Percentiles rank a stretch among this genome's conserved stretches.
Evolutionary conservation across 2,113 vertebrate genomes (phyloP).

Genomic region (Nymphicus hollandicus): DNA sequence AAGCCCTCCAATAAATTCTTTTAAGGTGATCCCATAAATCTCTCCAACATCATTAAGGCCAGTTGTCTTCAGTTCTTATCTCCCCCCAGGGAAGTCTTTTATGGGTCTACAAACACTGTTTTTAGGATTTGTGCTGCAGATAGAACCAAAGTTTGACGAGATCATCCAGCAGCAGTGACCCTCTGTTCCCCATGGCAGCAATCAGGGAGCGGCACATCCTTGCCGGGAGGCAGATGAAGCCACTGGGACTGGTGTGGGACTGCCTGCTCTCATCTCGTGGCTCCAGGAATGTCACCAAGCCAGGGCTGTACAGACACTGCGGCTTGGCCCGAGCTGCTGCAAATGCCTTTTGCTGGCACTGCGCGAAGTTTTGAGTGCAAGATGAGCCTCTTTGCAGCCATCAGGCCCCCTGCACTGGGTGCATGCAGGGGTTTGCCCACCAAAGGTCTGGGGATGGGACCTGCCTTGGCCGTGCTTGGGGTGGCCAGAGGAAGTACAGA

Average conservation of each 20-base stretch:
- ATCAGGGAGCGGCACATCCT: background rate
- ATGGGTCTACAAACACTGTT: background rate
- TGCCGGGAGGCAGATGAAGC: background rate
- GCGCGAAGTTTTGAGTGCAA: background rate
- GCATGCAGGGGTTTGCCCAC: background rate
- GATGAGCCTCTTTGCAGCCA: background rate
- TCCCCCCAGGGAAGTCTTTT: slow-evolving; percentile 25
- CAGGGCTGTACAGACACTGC: background rate
- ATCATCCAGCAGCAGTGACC: background rate
- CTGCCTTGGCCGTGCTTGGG: background rate
- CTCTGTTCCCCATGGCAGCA: background rate
- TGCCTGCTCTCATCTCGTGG: background rate
- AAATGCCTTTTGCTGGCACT: background rate
- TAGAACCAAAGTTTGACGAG: background rate
- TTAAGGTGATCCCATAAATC: slow-evolving; percentile 52
- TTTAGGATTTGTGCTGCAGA: background rate
- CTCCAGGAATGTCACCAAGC: background rate
- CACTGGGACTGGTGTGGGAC: background rate
- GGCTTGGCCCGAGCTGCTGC: background rate
- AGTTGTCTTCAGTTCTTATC: slow-evolving; percentile 33
- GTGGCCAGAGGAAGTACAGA: background rate
- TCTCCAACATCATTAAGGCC: background rate
- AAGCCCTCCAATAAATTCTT: slow-evolving; percentile 41
- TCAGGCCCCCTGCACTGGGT: background rate
- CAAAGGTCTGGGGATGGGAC: background rate